Conservation (phyloP, 2,797 vertebrate species). For the Sebastes kiyomatsui region DNA sequence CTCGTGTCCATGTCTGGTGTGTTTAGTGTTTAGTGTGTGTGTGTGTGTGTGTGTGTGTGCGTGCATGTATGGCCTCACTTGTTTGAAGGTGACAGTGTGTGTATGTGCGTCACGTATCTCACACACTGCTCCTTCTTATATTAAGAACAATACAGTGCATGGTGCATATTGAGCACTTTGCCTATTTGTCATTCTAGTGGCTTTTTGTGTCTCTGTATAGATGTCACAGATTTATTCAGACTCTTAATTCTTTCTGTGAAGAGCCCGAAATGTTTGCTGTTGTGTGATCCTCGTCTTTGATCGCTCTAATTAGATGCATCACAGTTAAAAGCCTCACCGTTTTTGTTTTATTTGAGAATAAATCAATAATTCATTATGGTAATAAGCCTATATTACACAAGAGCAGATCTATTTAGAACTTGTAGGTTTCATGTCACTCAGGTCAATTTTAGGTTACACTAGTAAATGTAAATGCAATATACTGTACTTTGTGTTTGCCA, state of each 20-base stretch:
- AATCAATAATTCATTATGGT: conserved; percentile 25
- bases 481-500: background rate
- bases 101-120: conserved; percentile 4
- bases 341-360: background rate
- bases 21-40: conserved; percentile 11
- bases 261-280: background rate
- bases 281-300: conserved; percentile 18
- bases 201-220: background rate
- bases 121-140: background rate
- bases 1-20: conserved; percentile 50
- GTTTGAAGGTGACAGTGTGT: conserved; percentile 18
- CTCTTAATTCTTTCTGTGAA: background rate
- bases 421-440: background rate
- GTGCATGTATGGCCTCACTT: background rate
- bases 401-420: background rate
- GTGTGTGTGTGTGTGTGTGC: background rate
- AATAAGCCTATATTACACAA: background rate
- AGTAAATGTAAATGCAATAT: background rate
- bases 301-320: conserved; percentile 12
- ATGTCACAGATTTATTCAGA: background rate
- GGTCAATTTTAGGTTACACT: background rate
- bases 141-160: conserved; percentile 15
- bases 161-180: conserved; percentile 32
- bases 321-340: background rate
- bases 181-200: conserved; percentile 9